These are phyloP conservation scores for Myotis planiceps DNA, from an alignment of 2,797 vertebrate species.

Conservation along the genomic window DNA sequence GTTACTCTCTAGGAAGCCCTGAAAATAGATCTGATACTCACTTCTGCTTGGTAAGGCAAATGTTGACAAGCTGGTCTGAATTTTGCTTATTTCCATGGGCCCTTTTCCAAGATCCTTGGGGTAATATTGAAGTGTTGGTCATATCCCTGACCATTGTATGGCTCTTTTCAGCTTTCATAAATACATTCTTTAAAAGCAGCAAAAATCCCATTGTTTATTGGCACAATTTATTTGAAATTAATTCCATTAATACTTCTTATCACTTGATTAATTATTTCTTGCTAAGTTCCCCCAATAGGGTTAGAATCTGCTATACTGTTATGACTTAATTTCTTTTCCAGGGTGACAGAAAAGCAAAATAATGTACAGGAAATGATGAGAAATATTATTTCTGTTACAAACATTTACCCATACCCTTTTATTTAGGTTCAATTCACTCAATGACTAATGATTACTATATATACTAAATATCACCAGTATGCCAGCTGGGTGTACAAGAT, in stretches of 20 bases:
- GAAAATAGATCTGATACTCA: background rate
- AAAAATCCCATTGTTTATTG: background rate
- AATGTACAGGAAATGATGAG: background rate
- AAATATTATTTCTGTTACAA: background rate
- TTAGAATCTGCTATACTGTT: background rate
- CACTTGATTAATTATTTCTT: constrained; percentile 28
- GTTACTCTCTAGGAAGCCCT: background rate
- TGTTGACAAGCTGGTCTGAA: background rate
- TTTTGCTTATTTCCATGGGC: background rate
- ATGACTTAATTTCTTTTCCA: background rate
- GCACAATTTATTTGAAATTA: background rate
- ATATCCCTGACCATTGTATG: background rate
- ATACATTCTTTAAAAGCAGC: background rate
- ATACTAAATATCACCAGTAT: background rate
- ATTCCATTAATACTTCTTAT: background rate
- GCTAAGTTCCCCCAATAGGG: background rate
- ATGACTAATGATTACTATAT: background rate
- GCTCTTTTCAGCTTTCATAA: background rate
- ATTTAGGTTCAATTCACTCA: background rate
- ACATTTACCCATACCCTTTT: background rate
- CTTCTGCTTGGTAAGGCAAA: background rate
- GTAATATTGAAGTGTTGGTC: background rate
- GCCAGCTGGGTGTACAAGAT: background rate
- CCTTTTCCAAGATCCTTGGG: background rate
- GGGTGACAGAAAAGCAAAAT: background rate